Conservation (phyloP, 2,888 invertebrate species). For the Plebejus argus region DNA sequence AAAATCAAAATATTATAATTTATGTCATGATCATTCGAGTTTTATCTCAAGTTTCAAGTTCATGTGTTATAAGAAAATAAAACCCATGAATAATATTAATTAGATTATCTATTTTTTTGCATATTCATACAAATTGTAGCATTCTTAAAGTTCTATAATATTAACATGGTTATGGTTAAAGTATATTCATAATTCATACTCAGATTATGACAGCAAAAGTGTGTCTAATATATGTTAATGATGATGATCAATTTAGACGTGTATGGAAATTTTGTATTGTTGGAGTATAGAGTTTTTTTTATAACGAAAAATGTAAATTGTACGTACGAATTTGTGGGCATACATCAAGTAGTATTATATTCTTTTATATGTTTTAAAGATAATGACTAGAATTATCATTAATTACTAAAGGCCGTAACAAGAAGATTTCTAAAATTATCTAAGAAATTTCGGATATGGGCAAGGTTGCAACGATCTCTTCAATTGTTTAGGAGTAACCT, state of each 20-base stretch:
- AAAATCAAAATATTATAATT: background rate
- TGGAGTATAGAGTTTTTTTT: too few species aligned
- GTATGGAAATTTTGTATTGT: too few species aligned
- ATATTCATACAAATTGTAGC: background rate
- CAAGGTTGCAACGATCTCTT: slow-evolving; percentile 45
- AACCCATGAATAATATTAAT: slow-evolving; percentile 4
- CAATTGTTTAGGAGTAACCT: slow-evolving; percentile 40
- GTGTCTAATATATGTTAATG: too few species aligned
- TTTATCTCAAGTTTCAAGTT: background rate
- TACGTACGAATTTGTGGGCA: background rate
- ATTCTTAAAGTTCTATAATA: background rate
- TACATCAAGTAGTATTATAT: background rate
- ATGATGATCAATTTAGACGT: too few species aligned
- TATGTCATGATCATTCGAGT: background rate
- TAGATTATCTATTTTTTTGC: background rate
- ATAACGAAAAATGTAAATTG: too few species aligned
- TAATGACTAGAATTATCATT: background rate
- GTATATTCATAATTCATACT: too few species aligned
- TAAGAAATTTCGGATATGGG: slow-evolving; percentile 46
- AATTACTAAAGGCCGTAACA: slow-evolving; percentile 14
- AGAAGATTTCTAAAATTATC: slow-evolving; percentile 42
- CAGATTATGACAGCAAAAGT: too few species aligned
- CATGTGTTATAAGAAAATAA: background rate
- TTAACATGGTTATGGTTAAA: background rate
- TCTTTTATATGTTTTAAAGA: background rate